A percentile compares a stretch with the other conserved stretches of the same genome.
Evolutionary conservation across 2,113 vertebrate species (phyloP).

Genomic region (Tichodroma muraria): DNA sequence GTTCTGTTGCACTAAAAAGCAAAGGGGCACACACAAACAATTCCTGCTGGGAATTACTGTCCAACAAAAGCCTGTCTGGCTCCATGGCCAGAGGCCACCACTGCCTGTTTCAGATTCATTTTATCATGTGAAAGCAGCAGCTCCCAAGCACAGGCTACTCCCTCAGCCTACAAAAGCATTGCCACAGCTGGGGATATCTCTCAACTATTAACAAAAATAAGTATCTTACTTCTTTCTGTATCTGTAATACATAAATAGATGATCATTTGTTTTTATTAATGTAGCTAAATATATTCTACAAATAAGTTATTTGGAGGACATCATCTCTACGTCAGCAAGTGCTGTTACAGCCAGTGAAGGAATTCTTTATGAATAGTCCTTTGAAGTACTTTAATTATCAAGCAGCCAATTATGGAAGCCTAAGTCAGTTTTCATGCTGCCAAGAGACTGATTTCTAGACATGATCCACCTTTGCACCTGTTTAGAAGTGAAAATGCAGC

Average conservation of each 20-base stretch:
- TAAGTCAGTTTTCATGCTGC: neutral
- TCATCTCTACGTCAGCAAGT: neutral
- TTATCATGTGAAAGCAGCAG: neutral
- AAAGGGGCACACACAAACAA: neutral
- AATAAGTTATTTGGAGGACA: constrained; percentile 2
- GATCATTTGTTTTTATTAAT: neutral
- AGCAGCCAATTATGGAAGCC: neutral
- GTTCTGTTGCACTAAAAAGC: neutral
- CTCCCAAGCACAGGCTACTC: neutral
- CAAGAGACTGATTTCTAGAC: neutral
- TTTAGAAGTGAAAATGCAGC: neutral
- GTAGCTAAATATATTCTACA: constrained; percentile 25
- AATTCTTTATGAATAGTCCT: neutral
- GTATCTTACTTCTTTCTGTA: neutral
- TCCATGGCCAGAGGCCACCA: neutral
- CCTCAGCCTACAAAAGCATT: neutral
- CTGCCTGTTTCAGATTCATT: neutral
- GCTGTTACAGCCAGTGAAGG: neutral
- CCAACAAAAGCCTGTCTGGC: neutral
- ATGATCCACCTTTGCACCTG: neutral
- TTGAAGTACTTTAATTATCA: neutral
- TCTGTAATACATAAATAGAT: constrained; percentile 18
- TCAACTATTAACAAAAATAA: neutral
- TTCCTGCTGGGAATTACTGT: neutral
- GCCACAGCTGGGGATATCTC: neutral